phyloP scores from a whole-genome alignment of 2,113 vertebrate genomes.

The Spizaetus ornatus region DNA sequence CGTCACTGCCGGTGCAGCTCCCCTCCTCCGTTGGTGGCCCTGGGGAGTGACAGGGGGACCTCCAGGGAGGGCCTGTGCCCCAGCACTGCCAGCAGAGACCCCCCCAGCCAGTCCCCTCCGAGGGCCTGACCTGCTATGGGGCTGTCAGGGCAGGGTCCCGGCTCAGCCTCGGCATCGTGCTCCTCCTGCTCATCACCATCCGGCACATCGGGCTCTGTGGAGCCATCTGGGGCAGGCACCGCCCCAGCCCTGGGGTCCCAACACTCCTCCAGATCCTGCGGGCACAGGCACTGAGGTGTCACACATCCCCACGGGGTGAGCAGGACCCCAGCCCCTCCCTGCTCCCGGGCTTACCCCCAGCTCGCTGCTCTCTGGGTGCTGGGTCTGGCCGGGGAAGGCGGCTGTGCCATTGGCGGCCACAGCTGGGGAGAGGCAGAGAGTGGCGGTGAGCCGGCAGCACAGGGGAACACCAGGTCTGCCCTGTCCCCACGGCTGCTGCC shows the following conservation, averaged over 20 bases:
- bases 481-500: neutral
- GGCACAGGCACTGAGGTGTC: neutral
- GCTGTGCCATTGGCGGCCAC: rapidly evolving
- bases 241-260: rapidly evolving
- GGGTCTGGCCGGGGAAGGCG: neutral
- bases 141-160: neutral
- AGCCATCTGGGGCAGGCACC: rapidly evolving
- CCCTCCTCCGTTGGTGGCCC: neutral
- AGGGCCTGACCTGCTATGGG: neutral
- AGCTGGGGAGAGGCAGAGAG: neutral
- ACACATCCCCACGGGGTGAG: rapidly evolving
- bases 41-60: rapidly evolving
- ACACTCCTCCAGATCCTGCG: neutral
- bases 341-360: neutral
- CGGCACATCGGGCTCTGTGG: rapidly evolving
- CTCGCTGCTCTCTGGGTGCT: neutral
- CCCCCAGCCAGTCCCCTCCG: neutral
- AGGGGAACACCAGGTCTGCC: too few relatives aligned
- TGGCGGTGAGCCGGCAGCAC: neutral
- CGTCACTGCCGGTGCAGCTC: conserved; percentile 39
- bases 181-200: neutral
- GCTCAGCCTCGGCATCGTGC: neutral
- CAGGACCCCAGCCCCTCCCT: neutral
- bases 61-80: neutral
- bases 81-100: rapidly evolving